Conservation (phyloP, 1,140 invertebrate genomes). For the Gryon sp. region DNA sequence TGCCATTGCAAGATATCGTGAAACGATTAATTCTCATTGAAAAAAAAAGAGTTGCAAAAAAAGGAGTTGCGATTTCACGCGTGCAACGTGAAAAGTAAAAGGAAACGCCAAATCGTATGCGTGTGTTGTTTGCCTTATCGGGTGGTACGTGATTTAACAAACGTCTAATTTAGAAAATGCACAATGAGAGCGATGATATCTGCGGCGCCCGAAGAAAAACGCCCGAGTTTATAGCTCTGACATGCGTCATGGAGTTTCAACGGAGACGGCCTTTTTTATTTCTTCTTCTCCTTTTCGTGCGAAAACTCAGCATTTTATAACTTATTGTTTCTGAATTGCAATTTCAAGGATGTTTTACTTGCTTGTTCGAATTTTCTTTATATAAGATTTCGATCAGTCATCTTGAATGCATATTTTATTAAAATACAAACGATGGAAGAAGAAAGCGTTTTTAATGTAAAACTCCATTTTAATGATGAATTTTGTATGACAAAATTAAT, state of each 20-base stretch:
- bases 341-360: slow-evolving; percentile 45
- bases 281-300: slow-evolving; percentile 48
- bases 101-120: slow-evolving; percentile 49
- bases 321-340: slow-evolving; percentile 26
- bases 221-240: slow-evolving; percentile 24
- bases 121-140: slow-evolving; percentile 39
- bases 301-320: slow-evolving; percentile 18
- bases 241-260: slow-evolving; percentile 5
- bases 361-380: slow-evolving; percentile 8
- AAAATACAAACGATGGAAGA: not conserved
- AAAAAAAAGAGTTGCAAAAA: slow-evolving; percentile 33
- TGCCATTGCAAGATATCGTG: too few relatives aligned
- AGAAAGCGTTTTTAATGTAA: too few relatives aligned
- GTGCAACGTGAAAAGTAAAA: slow-evolving; percentile 69
- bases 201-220: slow-evolving; percentile 35
- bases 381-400: not conserved
- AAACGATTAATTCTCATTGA: slow-evolving; percentile 6
- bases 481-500: too few relatives aligned
- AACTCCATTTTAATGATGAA: too few relatives aligned
- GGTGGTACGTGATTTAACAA: slow-evolving; percentile 60
- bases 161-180: slow-evolving; percentile 51
- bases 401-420: too few relatives aligned
- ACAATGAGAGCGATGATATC: slow-evolving; percentile 59
- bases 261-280: too few relatives aligned
- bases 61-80: slow-evolving; percentile 67